These are phyloP conservation scores for Acanthis flammea DNA, from an alignment of 2,797 vertebrate genomes.

Conservation along the genomic window DNA sequence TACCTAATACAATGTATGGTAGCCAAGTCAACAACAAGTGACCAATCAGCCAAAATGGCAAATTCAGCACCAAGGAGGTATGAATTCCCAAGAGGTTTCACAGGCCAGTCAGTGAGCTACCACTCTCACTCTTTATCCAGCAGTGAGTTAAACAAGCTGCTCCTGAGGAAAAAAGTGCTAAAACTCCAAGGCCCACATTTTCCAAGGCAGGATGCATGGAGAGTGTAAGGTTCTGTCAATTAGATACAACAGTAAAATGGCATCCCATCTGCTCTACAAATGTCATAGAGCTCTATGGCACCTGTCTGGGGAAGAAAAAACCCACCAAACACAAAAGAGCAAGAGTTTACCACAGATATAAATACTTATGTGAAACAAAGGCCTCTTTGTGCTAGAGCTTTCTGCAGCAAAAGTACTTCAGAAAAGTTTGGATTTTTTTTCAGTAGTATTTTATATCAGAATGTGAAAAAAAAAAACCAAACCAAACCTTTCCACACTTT, in stretches of 20 bases:
- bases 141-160: not conserved
- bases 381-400: slow-evolving; percentile 31
- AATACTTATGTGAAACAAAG: slow-evolving; percentile 64
- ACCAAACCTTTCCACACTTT: not conserved
- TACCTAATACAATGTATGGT: not conserved
- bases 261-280: slow-evolving; percentile 76
- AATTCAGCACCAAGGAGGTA: not conserved
- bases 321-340: not conserved
- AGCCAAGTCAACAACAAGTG: not conserved
- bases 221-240: slow-evolving; percentile 29
- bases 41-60: not conserved
- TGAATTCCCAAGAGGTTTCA: not conserved
- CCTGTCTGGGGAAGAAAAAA: slow-evolving; percentile 50
- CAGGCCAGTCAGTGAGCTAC: not conserved
- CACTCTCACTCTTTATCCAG: not conserved
- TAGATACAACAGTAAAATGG: slow-evolving; percentile 53
- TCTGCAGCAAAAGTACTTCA: not conserved
- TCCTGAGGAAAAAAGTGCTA: slow-evolving; percentile 9
- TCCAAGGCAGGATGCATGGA: not conserved
- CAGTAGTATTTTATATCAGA: slow-evolving; percentile 13
- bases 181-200: not conserved
- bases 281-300: slow-evolving; percentile 62
- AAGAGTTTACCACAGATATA: slow-evolving; percentile 59
- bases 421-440: slow-evolving; percentile 52
- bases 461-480: not conserved